A percentile compares a stretch with the other conserved stretches of the same genome.
These are phyloP conservation scores for Hirundo rustica DNA, from an alignment of 2,797 vertebrate species.

Conservation along the genomic window DNA sequence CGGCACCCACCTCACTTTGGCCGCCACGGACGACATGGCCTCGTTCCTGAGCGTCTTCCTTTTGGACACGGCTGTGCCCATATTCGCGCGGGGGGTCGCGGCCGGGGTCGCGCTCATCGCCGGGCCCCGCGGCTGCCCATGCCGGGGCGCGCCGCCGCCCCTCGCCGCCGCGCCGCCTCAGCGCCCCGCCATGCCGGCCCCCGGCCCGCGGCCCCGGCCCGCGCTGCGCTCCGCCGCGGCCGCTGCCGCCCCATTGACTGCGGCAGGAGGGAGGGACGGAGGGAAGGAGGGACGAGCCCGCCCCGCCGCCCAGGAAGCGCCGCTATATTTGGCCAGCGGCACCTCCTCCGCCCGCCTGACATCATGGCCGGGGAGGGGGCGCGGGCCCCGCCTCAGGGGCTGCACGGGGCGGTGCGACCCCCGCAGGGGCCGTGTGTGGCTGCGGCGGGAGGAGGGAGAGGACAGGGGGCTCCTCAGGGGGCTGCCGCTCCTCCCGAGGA, in stretches of 20 bases:
- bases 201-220: background rate
- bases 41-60: slow-evolving; percentile 91
- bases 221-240: background rate
- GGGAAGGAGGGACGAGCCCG: background rate
- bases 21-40: slow-evolving; percentile 92
- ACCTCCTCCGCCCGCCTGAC: slow-evolving; percentile 17
- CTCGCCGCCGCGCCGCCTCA: background rate
- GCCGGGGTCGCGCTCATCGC: slow-evolving; percentile 76
- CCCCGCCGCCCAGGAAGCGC: slow-evolving; percentile 30
- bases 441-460: background rate
- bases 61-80: slow-evolving; percentile 95
- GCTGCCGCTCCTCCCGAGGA: background rate
- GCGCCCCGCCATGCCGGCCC: background rate
- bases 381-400: background rate
- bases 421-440: fast-evolving
- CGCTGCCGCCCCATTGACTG: slow-evolving; percentile 54
- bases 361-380: background rate
- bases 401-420: background rate
- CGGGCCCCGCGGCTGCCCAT: slow-evolving; percentile 49
- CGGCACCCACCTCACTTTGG: slow-evolving; percentile 92
- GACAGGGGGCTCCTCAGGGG: too few relatives aligned
- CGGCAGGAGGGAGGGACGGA: slow-evolving; percentile 2
- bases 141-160: background rate
- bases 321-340: slow-evolving; percentile 59
- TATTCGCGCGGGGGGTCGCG: slow-evolving; percentile 81